A percentile compares a stretch with the other conserved stretches of the same genome.
These are phyloP conservation scores for Pseudotriccus pelzelni DNA, from an alignment of 2,797 vertebrate species.

Conservation along the genomic window DNA sequence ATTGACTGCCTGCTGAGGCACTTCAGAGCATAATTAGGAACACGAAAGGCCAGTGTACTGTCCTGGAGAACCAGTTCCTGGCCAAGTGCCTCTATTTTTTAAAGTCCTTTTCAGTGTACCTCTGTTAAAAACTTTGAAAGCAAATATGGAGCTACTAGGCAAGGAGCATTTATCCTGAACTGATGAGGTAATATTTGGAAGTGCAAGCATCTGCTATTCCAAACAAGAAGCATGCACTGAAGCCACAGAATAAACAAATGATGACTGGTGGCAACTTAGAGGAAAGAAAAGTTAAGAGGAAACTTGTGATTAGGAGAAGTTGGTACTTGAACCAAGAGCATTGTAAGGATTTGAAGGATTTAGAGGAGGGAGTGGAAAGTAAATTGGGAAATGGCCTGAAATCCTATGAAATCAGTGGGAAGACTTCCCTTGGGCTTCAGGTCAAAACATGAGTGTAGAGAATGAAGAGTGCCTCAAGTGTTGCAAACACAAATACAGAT, in stretches of 20 bases:
- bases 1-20: neutral
- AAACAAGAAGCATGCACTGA: neutral
- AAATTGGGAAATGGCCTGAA: neutral
- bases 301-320: neutral
- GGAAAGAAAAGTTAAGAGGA: neutral
- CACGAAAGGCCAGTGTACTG: neutral
- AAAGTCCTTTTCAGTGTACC: neutral
- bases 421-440: neutral
- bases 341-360: neutral
- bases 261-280: neutral
- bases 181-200: slow-evolving; percentile 1
- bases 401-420: neutral
- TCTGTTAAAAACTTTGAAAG: neutral
- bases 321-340: neutral
- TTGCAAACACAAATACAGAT: neutral
- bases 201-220: neutral
- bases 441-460: neutral
- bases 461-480: neutral
- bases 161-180: neutral
- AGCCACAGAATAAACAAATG: neutral
- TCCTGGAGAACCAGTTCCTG: neutral
- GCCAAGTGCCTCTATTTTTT: neutral
- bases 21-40: neutral
- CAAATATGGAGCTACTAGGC: neutral
- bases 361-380: neutral